Evolutionary conservation across 2,888 invertebrate genomes (phyloP), one percentile per base, ranked within the genome.

Genomic region (Drosophila prolongata): DNA sequence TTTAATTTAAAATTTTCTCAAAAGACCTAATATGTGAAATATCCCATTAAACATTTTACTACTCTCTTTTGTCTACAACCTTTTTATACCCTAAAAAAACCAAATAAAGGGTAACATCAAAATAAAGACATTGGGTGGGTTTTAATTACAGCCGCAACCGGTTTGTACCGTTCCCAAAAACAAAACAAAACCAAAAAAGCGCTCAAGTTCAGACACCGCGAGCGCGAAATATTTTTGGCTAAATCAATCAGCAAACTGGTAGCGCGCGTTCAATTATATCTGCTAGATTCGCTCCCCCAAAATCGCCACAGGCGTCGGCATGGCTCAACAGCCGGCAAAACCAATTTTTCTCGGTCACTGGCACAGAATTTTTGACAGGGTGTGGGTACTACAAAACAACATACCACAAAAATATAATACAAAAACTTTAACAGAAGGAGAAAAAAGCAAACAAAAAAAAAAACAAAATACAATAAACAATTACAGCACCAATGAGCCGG

Each of bases 281-380:
- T 59, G 66, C 42, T 53, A 74, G 75, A 61, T 59, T 58, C 55
- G 53, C 57, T 43, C 30, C 71, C 55, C 44, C 30, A 42, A 42
- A 47, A 62, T 40, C 44, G 66, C 55, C 65, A 37, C 47, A 55
- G 65, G 56, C 62, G 76, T 60, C 53, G 52, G 55, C 66, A 59
- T 49, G 53, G 70, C 58, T 43, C 44, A 54, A 44, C 55, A 55
- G 62, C 72, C 70, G 72, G 43, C 77, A 73, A 73, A 59, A 62
- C 24, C 54, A 62, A 66, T 64, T 66, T 72, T 83, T 84, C 75
- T 87, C 87, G 85, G 85, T 86, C 85, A 85, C 76, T 85, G 80
- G 85, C 87, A 85, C 87, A 87, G 76, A 76, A 76, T 76, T 66
- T 47, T 78, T 61, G 77, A 72, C 65, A 78, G 78, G 81, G 84